Percentiles rank a stretch among this genome's conserved stretches.
Conservation (phyloP, 2,888 invertebrate species). For the Calameuta pallipes region DNA sequence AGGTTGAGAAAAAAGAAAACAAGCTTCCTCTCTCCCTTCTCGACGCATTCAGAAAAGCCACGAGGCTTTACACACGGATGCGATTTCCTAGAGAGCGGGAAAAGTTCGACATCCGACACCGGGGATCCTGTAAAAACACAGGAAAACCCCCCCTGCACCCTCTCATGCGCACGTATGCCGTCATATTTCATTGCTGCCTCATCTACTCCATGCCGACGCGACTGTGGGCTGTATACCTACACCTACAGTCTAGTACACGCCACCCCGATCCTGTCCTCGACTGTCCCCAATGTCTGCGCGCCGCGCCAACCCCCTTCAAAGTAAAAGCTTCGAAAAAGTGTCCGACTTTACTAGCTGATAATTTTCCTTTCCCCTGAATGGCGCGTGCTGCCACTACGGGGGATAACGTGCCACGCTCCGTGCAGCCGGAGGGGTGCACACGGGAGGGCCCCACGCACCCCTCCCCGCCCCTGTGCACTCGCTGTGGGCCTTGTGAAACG, state of each 20-base stretch:
- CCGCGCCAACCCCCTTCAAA: background rate
- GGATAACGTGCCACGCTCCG: constrained; percentile 34
- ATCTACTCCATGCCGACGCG: constrained; percentile 28
- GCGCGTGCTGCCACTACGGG: constrained; percentile 25
- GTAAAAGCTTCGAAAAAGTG: constrained; percentile 29
- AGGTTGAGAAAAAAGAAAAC: constrained; percentile 19
- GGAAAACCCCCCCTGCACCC: constrained; percentile 17
- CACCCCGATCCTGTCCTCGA: background rate
- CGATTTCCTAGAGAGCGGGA: constrained; percentile 11
- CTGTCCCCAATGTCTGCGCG: constrained; percentile 6
- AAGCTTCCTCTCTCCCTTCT: background rate
- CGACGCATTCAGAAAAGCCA: background rate
- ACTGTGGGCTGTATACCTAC: background rate
- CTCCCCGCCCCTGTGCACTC: background rate
- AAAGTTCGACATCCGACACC: constrained; percentile 38
- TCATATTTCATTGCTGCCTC: constrained; percentile 41
- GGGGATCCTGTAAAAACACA: constrained; percentile 42
- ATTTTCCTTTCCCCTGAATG: constrained; percentile 36
- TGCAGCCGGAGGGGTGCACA: constrained; percentile 26
- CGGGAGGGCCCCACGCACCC: constrained; percentile 19
- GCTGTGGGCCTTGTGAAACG: constrained; percentile 22
- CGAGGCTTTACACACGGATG: constrained; percentile 1
- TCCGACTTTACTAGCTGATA: constrained; percentile 44
- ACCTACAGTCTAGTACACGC: background rate
- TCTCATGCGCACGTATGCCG: constrained; percentile 13